A percentile compares a stretch with the other conserved stretches of the same genome.
Evolutionary conservation across 2,888 invertebrate genomes (phyloP).

Genomic region (Folsomia manolachei): DNA sequence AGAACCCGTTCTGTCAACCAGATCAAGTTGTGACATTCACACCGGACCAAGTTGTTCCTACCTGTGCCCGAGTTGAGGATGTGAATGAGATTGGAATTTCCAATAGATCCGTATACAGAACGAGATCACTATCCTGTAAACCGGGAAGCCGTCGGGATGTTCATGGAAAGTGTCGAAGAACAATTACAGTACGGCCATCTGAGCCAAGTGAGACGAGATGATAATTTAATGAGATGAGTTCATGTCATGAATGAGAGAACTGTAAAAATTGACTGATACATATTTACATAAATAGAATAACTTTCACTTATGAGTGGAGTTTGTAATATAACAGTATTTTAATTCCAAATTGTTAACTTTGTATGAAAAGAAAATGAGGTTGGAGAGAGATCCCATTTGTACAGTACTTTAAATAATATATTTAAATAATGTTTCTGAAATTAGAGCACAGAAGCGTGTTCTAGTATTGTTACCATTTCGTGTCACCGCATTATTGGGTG

Average conservation of each 20-base stretch:
- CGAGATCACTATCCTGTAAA: constrained; percentile 20
- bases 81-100: background rate
- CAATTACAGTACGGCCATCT: background rate
- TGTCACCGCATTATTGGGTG: too few species aligned
- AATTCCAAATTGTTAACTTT: too few species aligned
- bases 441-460: too few species aligned
- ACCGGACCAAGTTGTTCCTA: background rate
- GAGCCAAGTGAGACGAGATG: background rate
- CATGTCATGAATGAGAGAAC: too few species aligned
- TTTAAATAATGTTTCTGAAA: too few species aligned
- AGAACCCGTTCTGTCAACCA: background rate
- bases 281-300: background rate
- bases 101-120: background rate
- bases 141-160: constrained; percentile 32
- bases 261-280: constrained; percentile 1
- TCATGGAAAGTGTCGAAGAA: constrained; percentile 28
- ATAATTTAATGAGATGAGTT: too few species aligned
- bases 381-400: too few species aligned
- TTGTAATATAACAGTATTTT: too few species aligned
- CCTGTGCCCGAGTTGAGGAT: background rate
- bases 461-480: background rate
- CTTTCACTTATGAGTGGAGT: constrained; percentile 2
- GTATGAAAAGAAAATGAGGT: too few species aligned
- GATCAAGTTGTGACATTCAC: constrained; percentile 1
- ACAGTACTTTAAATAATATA: too few species aligned